These are phyloP conservation scores for Sus scrofa DNA, from an alignment of 2,113 vertebrate species.

Conservation along the genomic window DNA sequence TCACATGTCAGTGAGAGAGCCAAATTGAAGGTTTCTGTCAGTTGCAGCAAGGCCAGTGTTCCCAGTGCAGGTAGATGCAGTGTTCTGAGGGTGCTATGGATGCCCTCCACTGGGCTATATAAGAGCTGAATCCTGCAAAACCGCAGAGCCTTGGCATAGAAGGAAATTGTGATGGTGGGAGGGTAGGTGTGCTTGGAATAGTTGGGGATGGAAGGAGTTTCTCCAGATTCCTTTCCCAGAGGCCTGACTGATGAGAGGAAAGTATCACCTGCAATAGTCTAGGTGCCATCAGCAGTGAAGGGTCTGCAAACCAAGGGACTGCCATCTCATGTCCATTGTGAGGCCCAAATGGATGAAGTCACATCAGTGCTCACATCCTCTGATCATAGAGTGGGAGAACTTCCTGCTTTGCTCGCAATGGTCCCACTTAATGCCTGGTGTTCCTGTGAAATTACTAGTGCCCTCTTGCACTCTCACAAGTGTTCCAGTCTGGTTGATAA, in stretches of 20 bases:
- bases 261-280: neutral
- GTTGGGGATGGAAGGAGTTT: neutral
- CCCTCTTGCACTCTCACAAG: neutral
- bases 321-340: neutral
- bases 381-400: neutral
- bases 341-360: slow-evolving; percentile 16
- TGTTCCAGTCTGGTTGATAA: slow-evolving; percentile 35
- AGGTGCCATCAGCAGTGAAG: neutral
- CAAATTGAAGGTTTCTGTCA: slow-evolving; percentile 49
- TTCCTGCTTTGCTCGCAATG: neutral
- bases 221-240: slow-evolving; percentile 14
- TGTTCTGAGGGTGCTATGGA: neutral
- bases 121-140: slow-evolving; percentile 24
- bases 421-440: neutral
- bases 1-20: slow-evolving; percentile 37
- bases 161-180: neutral
- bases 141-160: slow-evolving; percentile 25
- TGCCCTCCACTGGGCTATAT: neutral
- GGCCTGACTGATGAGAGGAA: neutral
- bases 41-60: neutral
- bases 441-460: slow-evolving; percentile 35
- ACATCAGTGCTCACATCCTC: neutral
- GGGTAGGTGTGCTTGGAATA: neutral
- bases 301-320: slow-evolving; percentile 25
- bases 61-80: slow-evolving; percentile 27